Evolutionary conservation across 2,888 invertebrate species (phyloP), one percentile per base, ranked within the genome.

Genomic region (Agrochola lychnidis): DNA sequence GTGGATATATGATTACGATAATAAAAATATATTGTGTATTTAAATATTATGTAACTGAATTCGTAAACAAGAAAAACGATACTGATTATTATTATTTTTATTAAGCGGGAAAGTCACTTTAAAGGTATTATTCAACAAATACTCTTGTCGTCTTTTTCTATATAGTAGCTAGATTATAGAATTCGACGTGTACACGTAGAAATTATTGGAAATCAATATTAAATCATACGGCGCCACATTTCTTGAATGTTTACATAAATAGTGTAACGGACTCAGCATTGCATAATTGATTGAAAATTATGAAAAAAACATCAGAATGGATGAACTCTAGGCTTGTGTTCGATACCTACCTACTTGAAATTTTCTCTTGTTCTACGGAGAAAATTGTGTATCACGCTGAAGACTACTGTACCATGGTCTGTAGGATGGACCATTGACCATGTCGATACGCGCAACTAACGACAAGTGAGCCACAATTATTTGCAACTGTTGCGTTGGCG

Each of bases 11-110:
- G 45, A 72, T 66, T 70, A 63, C 30, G 22, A 56, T 59, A 59
- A 67, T 53, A 2, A 78, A 67, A 83, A 62, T 74, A 62, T 74
- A 74, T 71, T 83, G 48, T 61, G 12, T 69, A 36, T 68, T 82
- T 57, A 45, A 66, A 74, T 74, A 53, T n/a, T 36, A 40, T 36
- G 45, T 63, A 36, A 51, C 42, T 70, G 78, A 61, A 40, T 70
- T 45, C 25, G 66, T 73, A 78, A 73, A 83, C 69, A 83, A 72
- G 64, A 40, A 51, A 42, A 63, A 56, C 7, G 70, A 70, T 67
- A 57, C n/a, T 25, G 48, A 61, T 30, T 77, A 59, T 64, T 69
- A 30, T 67, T 61, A 48, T 53, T 51, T 48, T 70, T n/a, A 62
- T 48, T 14, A 19, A 30, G 14, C 42, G 19, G 14, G 36, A 70